These are phyloP conservation scores for Cinara cedri DNA, from an alignment of 2,888 invertebrate genomes.

Conservation along the genomic window DNA sequence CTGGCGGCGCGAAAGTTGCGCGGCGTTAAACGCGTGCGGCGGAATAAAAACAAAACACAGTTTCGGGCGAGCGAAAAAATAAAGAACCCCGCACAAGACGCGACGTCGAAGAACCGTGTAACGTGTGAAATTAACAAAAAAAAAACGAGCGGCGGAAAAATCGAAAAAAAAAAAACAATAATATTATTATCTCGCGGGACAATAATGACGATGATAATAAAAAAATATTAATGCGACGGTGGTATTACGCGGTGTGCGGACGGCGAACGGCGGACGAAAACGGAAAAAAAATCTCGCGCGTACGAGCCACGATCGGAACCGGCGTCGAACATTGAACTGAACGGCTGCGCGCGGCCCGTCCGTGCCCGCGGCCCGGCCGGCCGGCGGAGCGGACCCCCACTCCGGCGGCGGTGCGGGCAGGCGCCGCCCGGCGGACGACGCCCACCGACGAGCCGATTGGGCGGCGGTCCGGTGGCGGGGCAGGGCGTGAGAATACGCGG, in stretches of 20 bases:
- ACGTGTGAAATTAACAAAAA: background rate
- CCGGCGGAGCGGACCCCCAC: background rate
- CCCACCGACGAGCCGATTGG: conserved; percentile 25
- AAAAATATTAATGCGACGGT: background rate
- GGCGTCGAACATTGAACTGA: conserved; percentile 46
- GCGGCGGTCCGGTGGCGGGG: conserved; percentile 19
- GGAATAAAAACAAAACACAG: background rate
- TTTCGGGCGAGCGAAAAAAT: background rate
- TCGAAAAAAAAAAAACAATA: too few relatives aligned
- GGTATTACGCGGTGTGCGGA: background rate
- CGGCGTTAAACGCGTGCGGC: too few relatives aligned
- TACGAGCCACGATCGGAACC: conserved; percentile 27
- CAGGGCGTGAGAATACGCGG: conserved; percentile 19
- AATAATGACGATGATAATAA: background rate
- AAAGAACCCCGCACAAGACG: background rate
- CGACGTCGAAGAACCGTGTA: background rate
- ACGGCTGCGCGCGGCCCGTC: conserved; percentile 26
- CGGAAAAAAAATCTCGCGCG: conserved; percentile 1
- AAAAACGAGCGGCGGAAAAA: background rate
- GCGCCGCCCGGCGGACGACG: conserved; percentile 32
- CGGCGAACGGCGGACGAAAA: background rate
- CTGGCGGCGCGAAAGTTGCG: too few relatives aligned
- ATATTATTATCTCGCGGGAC: background rate
- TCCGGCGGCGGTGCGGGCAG: background rate
- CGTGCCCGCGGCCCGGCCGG: conserved; percentile 28